Base-by-base conservation (phyloP, 2,888 invertebrate genomes). In the Portevinia maculata region DNA sequence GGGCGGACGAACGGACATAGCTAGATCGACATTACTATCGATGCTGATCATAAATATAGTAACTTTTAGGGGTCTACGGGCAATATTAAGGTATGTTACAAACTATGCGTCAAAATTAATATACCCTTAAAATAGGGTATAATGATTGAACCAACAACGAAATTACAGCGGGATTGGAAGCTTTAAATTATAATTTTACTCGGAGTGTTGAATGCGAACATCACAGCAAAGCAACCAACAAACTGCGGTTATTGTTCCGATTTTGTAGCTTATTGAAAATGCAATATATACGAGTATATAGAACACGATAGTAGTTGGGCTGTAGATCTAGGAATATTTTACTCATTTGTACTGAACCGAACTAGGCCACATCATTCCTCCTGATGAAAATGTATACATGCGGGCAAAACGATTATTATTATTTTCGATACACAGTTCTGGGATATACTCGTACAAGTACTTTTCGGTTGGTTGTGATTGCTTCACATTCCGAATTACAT, bases 141-240 rank as follows among this genome's bases (percentile, higher is more conserved):
- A n/a, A n/a, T n/a, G 28, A 52, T 30, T 9, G n/a, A 59, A 74
- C 1, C 2, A 70, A 60, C 28, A 53, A 52, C 30, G 9, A 50
- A 50, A 52, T 13, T 28, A 50, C 41, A n/a, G 32, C 15, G 11
- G 64, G 44, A 71, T 78, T 78, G 59, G 71, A 50, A 78, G 78
- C 64, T 59, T 65, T 46, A 71, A 78, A 71, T 78, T 78, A 71
- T 71, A 78, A 78, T 76, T 70, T 78, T 28, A 70, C 62, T 70
- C 28, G 24, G 6, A 65, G 74, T 57, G 39, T 57, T 59, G 65
- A 65, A 34, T 52, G 41, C 15, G 30, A 34, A 37, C 30, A 64
- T 55, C 39, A 62, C 21, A 64, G 34, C 24, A 13, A 7, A 50
- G 21, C 21, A 32, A 50, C 32, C 19, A 55, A 34, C 59, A 32